Base-by-base conservation (phyloP, 2,113 vertebrate species). In the Pygoscelis adeliae region DNA sequence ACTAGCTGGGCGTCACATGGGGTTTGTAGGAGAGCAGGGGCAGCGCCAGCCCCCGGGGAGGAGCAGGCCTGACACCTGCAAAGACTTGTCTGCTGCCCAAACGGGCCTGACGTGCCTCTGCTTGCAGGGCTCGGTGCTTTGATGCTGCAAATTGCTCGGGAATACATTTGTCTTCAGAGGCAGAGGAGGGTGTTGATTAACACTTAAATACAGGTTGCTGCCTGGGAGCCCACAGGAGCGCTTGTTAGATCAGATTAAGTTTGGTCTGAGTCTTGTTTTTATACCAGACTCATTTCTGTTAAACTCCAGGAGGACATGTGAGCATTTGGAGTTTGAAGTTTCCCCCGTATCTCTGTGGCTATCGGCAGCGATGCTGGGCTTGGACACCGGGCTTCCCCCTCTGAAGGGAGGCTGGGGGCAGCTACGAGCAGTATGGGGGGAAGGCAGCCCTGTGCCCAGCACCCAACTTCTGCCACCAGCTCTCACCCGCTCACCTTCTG, bases 1-100 rank as follows among this genome's bases (percentile, higher is more conserved):
- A 44, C 1, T 1, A 20, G 18, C 62, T 2, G 79, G 44, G 66
- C 3, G 1, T 17, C 52, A 58, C 25, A 1, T 0, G 58, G 73
- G 34, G 2, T 30, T 26, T 13, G 74, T 44, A 10, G 69, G 42
- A 16, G 44, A 2, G 4, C 1, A 1, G 50, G 30, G n/a, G 16
- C 20, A 47, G 61, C 3, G 5, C 36, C 15, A 4, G 63, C 17
- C 15, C 40, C 21, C 0, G 1, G 17, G 55, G 34, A 72, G 58
- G 47, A 58, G 62, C 38, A 18, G 58, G 4, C 5, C 1, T 10
- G 87, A 63, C 16, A 1, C 19, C 76, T 84, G 91, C 30, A 23
- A 9, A 53, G 73, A 47, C 46, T 74, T n/a, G 73, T 4, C 23
- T 26, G 27, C 73, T 36, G 78, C 55, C 78, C 13, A 0, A 5